Conservation (phyloP, 2,888 invertebrate species). For the Spialia ferax region DNA sequence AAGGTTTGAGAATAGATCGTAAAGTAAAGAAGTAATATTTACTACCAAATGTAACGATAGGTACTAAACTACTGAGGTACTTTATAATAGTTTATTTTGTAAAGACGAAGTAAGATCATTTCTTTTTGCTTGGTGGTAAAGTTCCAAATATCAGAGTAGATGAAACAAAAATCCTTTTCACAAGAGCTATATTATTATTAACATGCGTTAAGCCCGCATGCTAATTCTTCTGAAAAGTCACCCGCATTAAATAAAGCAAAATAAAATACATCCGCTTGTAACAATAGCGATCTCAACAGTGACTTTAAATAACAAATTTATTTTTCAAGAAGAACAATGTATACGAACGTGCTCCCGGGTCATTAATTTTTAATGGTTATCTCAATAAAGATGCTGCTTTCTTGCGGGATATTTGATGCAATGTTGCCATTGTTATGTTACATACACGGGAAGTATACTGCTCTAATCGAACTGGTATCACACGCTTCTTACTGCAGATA, state of each 20-base stretch:
- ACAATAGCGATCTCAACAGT: slow-evolving; percentile 23
- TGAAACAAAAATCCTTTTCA: neutral
- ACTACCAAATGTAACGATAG: no score
- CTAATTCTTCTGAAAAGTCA: slow-evolving; percentile 27
- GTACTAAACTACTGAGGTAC: no score
- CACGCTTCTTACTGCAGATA: slow-evolving; percentile 52
- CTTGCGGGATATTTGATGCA: slow-evolving; percentile 25
- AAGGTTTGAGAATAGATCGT: no score
- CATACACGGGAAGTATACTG: slow-evolving; percentile 27
- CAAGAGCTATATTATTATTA: slow-evolving; percentile 10
- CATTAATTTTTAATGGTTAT: slow-evolving; percentile 41
- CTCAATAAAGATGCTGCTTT: slow-evolving; percentile 32
- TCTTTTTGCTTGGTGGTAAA: no score
- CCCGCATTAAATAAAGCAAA: slow-evolving; percentile 36
- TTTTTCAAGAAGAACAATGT: slow-evolving; percentile 32
- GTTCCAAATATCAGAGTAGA: no score
- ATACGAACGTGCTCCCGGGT: slow-evolving; percentile 22
- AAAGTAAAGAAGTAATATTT: no score
- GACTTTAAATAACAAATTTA: slow-evolving; percentile 37
- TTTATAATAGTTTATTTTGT: no score
- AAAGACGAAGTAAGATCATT: no score
- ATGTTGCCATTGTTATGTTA: slow-evolving; percentile 34
- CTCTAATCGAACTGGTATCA: slow-evolving; percentile 32
- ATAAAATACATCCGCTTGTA: slow-evolving; percentile 29
- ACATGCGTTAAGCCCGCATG: slow-evolving; percentile 39